Percentiles rank a stretch among this genome's conserved stretches.
These are phyloP conservation scores for Cantharis lateralis DNA, from an alignment of 2,888 invertebrate genomes.

Conservation along the genomic window DNA sequence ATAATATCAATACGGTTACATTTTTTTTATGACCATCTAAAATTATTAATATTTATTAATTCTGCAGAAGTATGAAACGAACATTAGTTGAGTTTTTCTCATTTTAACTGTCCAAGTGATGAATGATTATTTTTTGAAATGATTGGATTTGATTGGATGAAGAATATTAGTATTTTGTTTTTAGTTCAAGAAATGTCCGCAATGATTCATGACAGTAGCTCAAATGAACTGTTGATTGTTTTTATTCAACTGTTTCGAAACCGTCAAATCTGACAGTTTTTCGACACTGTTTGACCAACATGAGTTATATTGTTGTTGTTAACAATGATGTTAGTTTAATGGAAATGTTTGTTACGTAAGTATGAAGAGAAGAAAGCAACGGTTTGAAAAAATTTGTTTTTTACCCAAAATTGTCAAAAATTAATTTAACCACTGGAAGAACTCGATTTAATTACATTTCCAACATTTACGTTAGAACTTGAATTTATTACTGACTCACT, in stretches of 20 bases:
- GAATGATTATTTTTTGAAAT: neutral
- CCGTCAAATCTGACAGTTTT: neutral
- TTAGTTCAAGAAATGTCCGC: neutral
- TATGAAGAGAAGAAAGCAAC: neutral
- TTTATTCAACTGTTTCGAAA: neutral
- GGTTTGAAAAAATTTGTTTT: neutral
- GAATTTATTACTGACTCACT: slow-evolving; percentile 32
- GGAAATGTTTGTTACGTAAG: neutral
- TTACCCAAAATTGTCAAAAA: neutral
- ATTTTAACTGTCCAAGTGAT: neutral
- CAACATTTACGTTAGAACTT: slow-evolving; percentile 11
- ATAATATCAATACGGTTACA: neutral
- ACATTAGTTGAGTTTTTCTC: neutral
- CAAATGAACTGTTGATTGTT: neutral
- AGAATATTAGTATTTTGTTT: neutral
- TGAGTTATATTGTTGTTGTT: neutral
- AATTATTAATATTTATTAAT: slow-evolving; percentile 2
- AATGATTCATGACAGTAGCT: too few species aligned
- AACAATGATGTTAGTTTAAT: neutral
- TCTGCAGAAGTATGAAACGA: neutral
- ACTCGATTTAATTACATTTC: slow-evolving; percentile 22
- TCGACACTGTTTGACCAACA: neutral
- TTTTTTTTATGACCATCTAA: neutral
- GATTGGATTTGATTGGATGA: neutral
- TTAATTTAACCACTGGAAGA: slow-evolving; percentile 30